phyloP scores from a whole-genome alignment of 1,140 invertebrate genomes.

The Drosophila melanogaster region DNA sequence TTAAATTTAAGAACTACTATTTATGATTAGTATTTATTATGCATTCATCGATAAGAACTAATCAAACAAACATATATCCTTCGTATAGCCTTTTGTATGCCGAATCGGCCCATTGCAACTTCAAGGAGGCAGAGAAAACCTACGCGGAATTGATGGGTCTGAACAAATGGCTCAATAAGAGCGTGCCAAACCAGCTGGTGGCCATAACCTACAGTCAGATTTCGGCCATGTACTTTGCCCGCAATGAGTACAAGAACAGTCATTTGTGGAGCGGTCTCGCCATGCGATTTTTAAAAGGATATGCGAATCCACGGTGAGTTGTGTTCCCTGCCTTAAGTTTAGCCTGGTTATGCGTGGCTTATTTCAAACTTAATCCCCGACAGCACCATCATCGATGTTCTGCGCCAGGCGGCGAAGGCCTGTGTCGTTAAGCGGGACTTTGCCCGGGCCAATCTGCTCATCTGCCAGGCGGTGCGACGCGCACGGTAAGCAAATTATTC shows the following conservation, averaged over 20 bases:
- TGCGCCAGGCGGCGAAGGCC: slow-evolving; percentile 92
- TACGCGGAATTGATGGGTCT: slow-evolving; percentile 50
- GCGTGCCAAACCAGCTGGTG: slow-evolving; percentile 82
- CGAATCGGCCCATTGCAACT: slow-evolving; percentile 91
- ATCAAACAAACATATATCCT: not conserved
- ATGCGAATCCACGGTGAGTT: slow-evolving; percentile 86
- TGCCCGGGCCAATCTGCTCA: slow-evolving; percentile 90
- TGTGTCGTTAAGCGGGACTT: slow-evolving; percentile 95
- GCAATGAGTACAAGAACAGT: slow-evolving; percentile 92
- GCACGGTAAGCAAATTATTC: slow-evolving; percentile 86
- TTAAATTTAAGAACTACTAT: not conserved
- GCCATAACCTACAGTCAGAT: slow-evolving; percentile 92
- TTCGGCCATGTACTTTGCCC: slow-evolving; percentile 91
- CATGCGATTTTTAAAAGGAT: slow-evolving; percentile 87
- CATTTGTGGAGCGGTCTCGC: slow-evolving; percentile 91
- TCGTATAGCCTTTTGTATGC: slow-evolving; percentile 90
- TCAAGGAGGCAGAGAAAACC: slow-evolving; percentile 85
- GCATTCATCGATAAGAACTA: not conserved
- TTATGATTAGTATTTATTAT: no score
- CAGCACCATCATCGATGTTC: slow-evolving; percentile 90
- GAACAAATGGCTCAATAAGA: slow-evolving; percentile 26
- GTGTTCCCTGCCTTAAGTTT: not conserved
- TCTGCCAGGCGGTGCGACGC: slow-evolving; percentile 91
- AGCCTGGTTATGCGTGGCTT: not conserved
- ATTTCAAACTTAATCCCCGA: slow-evolving; percentile 8